Conservation (phyloP, 2,113 vertebrate genomes). For the Ailurus styani region DNA sequence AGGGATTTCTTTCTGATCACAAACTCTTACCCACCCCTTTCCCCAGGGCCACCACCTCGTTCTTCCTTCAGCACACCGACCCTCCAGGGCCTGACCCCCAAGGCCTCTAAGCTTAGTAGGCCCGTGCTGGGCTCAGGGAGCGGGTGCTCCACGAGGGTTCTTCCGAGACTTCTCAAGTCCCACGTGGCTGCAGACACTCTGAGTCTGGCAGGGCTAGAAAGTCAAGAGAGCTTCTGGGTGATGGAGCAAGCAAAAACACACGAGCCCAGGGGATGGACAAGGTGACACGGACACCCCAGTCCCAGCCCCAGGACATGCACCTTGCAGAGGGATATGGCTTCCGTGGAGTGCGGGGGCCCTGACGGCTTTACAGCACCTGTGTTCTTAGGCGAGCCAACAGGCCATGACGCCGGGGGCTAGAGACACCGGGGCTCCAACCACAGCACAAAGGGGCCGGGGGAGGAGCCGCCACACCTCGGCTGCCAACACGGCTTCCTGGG, state of each 20-base stretch:
- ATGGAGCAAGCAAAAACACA: neutral
- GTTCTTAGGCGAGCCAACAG: neutral
- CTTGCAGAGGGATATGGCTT: neutral
- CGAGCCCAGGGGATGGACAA: neutral
- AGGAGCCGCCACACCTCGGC: accelerated
- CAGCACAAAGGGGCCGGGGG: neutral
- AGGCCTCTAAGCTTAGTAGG: neutral
- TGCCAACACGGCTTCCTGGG: neutral
- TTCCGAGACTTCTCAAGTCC: neutral
- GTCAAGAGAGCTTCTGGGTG: neutral
- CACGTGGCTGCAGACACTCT: neutral
- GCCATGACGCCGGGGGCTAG: neutral
- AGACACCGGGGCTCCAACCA: neutral
- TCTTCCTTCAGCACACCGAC: neutral
- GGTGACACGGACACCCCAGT: neutral
- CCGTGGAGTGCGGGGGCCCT: neutral
- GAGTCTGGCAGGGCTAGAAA: neutral
- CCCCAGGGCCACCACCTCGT: neutral
- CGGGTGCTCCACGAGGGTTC: neutral
- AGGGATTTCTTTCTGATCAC: neutral
- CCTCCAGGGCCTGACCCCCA: neutral
- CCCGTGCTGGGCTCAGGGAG: neutral
- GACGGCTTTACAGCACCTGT: neutral
- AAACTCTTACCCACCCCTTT: neutral
- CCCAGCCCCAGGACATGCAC: neutral